phyloP scores from a whole-genome alignment of 64 coral and sea anemone species.

The Actinia equina region DNA sequence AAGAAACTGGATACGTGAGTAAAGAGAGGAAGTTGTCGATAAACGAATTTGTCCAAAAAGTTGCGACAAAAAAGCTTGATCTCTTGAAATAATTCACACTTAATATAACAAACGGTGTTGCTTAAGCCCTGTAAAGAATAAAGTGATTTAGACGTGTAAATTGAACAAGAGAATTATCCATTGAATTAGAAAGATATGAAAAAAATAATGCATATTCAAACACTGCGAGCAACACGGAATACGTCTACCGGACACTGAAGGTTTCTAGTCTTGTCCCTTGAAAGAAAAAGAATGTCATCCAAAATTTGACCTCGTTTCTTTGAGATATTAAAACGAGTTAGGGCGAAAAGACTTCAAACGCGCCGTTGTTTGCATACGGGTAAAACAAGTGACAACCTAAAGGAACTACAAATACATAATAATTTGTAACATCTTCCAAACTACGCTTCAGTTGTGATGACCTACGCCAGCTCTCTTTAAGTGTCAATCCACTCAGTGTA shows the following conservation, averaged over 20 bases:
- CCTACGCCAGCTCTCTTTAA: background rate
- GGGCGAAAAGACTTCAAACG: slow-evolving; percentile 33
- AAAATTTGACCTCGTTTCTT: slow-evolving; percentile 8
- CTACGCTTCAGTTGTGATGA: background rate
- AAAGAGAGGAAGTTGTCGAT: background rate
- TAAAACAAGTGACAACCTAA: slow-evolving; percentile 78
- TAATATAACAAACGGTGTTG: slow-evolving; percentile 13
- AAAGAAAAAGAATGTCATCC: slow-evolving; percentile 44
- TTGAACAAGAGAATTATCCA: background rate
- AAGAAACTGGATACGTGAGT: background rate
- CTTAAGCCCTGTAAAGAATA: background rate
- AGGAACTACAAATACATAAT: slow-evolving; percentile 87
- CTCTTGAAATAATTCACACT: slow-evolving; percentile 11
- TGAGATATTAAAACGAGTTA: slow-evolving; percentile 26
- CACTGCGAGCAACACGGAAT: slow-evolving; percentile 32
- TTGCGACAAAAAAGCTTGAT: slow-evolving; percentile 12
- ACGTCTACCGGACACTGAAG: background rate
- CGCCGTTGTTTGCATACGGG: slow-evolving; percentile 46
- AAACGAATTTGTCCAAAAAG: background rate
- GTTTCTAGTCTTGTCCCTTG: slow-evolving; percentile 43
- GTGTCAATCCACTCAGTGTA: background rate
- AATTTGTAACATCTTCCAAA: slow-evolving; percentile 99
- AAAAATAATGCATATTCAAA: slow-evolving; percentile 53
- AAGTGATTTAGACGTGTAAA: slow-evolving; percentile 2
- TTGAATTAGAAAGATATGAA: background rate